A percentile compares a stretch with the other conserved stretches of the same genome.
Evolutionary conservation across 1,140 invertebrate species (phyloP).

Genomic region (Venustaconcha ellipsiformis): DNA sequence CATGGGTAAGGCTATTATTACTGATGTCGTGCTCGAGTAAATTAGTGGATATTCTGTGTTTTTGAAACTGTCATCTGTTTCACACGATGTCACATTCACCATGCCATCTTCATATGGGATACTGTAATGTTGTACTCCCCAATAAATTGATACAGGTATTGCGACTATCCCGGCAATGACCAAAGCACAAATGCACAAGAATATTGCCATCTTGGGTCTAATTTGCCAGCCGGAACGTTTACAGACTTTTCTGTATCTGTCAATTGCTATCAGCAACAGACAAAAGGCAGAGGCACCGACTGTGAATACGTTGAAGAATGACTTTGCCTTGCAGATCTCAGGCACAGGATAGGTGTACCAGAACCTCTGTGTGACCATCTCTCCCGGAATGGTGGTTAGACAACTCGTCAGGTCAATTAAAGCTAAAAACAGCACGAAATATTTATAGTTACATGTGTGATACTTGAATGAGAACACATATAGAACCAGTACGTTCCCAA

Average conservation of each 20-base stretch:
- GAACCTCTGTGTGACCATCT: conserved; percentile 41
- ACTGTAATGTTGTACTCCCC: neutral
- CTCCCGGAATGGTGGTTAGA: conserved; percentile 44
- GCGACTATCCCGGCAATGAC: no score
- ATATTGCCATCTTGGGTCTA: neutral
- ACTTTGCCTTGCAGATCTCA: conserved; percentile 39
- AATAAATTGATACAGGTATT: no score
- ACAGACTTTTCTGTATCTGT: conserved; percentile 44
- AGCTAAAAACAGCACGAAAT: conserved; percentile 44
- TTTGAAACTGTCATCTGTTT: conserved; percentile 6
- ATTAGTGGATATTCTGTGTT: neutral
- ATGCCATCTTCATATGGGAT: no score
- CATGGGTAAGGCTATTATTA: conserved; percentile 6
- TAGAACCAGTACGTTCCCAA: conserved; percentile 42
- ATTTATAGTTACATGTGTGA: conserved; percentile 35
- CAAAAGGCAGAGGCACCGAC: conserved; percentile 37
- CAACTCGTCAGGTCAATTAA: conserved; percentile 41
- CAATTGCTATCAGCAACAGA: conserved; percentile 38
- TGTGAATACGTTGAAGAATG: conserved; percentile 43
- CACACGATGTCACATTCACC: conserved; percentile 26
- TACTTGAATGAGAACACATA: conserved; percentile 36
- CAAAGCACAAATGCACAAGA: neutral
- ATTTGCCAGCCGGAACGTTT: conserved; percentile 36
- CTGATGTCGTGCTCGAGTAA: conserved; percentile 1
- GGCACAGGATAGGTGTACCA: conserved; percentile 45